These are phyloP conservation scores for Argopecten irradians DNA, from an alignment of 1,140 invertebrate genomes.

Conservation along the genomic window DNA sequence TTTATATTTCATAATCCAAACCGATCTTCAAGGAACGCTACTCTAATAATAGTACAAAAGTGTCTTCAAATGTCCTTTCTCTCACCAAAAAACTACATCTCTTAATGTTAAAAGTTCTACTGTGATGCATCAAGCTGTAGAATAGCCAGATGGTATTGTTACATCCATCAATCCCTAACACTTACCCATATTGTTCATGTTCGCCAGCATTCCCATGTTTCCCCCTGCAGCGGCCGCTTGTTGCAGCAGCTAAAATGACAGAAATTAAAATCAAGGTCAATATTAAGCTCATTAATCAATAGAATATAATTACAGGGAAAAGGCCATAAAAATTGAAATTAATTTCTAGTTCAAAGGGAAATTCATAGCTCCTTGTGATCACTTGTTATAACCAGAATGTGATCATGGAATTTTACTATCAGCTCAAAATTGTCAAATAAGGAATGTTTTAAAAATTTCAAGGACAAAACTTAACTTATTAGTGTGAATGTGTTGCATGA, in stretches of 20 bases:
- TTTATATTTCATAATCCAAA: not conserved
- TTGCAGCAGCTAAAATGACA: constrained; percentile 74
- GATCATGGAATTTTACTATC: not conserved
- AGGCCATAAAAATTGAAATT: not conserved
- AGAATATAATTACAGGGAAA: not conserved
- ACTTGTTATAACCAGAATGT: not conserved
- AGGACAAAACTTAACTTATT: no score
- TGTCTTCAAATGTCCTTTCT: no score
- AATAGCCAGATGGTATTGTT: not conserved
- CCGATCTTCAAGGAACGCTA: no score
- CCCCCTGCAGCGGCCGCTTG: constrained; percentile 70
- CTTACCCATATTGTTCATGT: constrained; percentile 70
- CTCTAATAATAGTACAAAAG: no score
- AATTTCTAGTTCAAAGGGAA: no score
- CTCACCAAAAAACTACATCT: not conserved
- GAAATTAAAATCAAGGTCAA: constrained; percentile 26
- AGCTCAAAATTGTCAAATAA: not conserved
- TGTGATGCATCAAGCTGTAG: not conserved
- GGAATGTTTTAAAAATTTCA: not conserved
- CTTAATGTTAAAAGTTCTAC: not conserved
- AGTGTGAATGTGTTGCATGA: no score
- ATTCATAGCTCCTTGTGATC: not conserved
- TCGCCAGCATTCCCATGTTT: constrained; percentile 67
- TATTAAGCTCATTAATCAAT: not conserved
- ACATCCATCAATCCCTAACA: constrained; percentile 22